Evolutionary conservation across 1,140 invertebrate species (phyloP).

Genomic region (Zaprionus ghesquierei): DNA sequence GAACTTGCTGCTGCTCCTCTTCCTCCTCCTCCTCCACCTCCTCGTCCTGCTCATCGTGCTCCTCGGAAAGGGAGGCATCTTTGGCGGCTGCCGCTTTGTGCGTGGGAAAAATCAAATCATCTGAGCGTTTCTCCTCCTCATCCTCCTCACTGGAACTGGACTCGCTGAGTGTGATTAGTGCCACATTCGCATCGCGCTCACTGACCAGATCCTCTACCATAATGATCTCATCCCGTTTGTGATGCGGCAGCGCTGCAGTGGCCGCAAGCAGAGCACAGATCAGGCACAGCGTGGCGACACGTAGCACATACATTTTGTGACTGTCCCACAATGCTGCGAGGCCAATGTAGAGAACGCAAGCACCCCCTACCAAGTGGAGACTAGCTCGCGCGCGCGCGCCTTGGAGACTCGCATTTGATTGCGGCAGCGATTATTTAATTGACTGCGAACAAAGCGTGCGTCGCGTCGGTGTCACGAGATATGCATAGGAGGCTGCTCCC

Average conservation of each 20-base stretch:
- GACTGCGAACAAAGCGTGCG: constrained; percentile 23
- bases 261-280: neutral
- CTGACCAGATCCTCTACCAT: constrained; percentile 36
- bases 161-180: constrained; percentile 41
- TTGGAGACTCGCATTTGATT: constrained; percentile 7
- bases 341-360: neutral
- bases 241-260: neutral
- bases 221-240: neutral
- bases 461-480: constrained; percentile 10
- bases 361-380: neutral
- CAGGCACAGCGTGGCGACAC: constrained; percentile 6
- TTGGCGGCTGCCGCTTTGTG: constrained; percentile 23
- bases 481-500: neutral
- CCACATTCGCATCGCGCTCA: constrained; percentile 24
- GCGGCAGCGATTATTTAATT: constrained; percentile 68
- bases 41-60: neutral
- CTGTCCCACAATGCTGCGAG: neutral
- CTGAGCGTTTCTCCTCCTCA: constrained; percentile 6
- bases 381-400: neutral
- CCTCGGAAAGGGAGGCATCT: constrained; percentile 27
- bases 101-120: constrained; percentile 69
- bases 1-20: neutral
- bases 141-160: constrained; percentile 39
- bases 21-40: neutral
- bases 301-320: constrained; percentile 26